Conservation (phyloP, 2,888 invertebrate species). For the Dynastes grantii region DNA sequence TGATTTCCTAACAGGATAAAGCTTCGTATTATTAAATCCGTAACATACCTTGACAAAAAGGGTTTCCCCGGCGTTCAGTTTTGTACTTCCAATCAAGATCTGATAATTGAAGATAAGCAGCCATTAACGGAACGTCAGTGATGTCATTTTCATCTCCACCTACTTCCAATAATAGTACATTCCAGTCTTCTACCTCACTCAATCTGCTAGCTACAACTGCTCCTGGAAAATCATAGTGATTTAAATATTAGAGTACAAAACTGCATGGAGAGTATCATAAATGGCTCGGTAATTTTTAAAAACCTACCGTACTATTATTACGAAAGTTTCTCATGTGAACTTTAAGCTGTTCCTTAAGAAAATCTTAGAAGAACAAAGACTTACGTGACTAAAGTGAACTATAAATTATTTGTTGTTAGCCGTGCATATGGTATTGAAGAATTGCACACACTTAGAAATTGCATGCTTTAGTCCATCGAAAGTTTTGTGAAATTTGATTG, state of each 20-base stretch:
- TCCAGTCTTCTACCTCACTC: slow-evolving; percentile 86
- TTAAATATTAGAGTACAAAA: too few relatives aligned
- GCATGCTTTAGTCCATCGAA: not conserved
- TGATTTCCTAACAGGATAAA: not conserved
- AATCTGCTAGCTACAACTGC: slow-evolving; percentile 89
- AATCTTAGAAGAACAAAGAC: too few relatives aligned
- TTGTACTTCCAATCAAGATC: slow-evolving; percentile 95
- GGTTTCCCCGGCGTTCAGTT: slow-evolving; percentile 90
- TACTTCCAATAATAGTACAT: slow-evolving; percentile 86
- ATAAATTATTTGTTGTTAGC: too few relatives aligned
- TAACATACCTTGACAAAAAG: slow-evolving; percentile 82
- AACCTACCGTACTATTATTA: too few relatives aligned
- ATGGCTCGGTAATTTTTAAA: too few relatives aligned
- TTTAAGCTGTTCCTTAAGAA: too few relatives aligned
- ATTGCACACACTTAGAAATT: not conserved
- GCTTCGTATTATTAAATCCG: not conserved
- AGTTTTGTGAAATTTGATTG: not conserved
- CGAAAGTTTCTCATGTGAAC: too few relatives aligned
- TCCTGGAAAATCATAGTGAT: slow-evolving; percentile 70
- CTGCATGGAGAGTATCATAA: too few relatives aligned
- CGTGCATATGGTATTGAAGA: too few relatives aligned
- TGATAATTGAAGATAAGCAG: slow-evolving; percentile 89
- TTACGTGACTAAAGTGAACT: too few relatives aligned
- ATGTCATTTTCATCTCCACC: slow-evolving; percentile 94
- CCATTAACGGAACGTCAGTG: slow-evolving; percentile 90